Base-by-base conservation (phyloP, 2,113 vertebrate genomes). In the Dascyllus trimaculatus region DNA sequence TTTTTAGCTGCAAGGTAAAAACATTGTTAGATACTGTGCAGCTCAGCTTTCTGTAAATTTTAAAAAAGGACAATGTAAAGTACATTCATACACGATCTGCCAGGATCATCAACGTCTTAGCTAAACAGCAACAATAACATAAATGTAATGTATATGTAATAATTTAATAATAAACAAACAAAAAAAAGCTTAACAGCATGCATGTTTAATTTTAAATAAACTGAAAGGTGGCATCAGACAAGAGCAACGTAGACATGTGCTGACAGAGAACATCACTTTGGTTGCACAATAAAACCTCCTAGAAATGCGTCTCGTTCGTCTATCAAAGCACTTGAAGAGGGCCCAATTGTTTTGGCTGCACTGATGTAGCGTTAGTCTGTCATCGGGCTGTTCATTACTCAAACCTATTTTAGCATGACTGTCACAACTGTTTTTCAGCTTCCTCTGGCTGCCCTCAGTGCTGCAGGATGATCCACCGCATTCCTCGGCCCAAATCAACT, bases 381-480 rank as follows among this genome's bases (percentile, higher is more conserved):
- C 92, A 85, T 82, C 89, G 75, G 22, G 35, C 59, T 64, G 85
- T 89, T 91, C 78, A 83, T 88, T 85, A 86, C 76, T 87, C 80
- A 81, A 68, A 81, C 58, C 53, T 81, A 81, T 82, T 89, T 92
- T 73, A 85, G 78, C 71, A 53, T n/a, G 76, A 84, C 85, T 87
- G 88, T 92, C 89, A 91, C 87, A 80, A 82, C 80, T 84, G 66
- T 89, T 91, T 29, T 91, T 83, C 73, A 80, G 83, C 80, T 91
- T 80, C 82, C 81, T 84, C 81, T 82, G 65, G 71, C 83, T 77
- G 77, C 67, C 75, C 75, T 67, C 40, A 79, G 61, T 75, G 65
- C 51, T 58, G 78, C 54, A 8, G 48, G 80, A 91, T 88, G 84
- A 87, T 83, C 58, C 51, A 24, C 76, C 59, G 43, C 91, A 92